A percentile compares a stretch with the other conserved stretches of the same genome.
Evolutionary conservation across 2,113 vertebrate genomes (phyloP).

Genomic region (Hassar affinis): DNA sequence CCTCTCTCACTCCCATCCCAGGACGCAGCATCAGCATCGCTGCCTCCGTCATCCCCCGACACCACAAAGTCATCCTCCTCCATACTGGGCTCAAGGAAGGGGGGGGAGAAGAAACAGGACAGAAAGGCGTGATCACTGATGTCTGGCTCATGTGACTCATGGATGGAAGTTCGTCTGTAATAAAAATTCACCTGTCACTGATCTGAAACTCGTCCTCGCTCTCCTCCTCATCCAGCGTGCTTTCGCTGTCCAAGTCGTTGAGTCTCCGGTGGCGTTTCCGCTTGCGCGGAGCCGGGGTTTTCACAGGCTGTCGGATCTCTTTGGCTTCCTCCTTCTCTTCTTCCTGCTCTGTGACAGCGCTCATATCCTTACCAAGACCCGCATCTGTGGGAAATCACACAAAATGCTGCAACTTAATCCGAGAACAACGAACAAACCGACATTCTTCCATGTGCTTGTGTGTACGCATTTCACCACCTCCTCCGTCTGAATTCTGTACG

Average conservation of each 20-base stretch:
- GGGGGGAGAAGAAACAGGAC: background rate
- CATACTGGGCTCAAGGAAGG: conserved; percentile 68
- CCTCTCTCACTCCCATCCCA: conserved; percentile 81
- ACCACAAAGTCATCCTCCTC: conserved; percentile 87
- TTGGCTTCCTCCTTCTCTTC: conserved; percentile 82
- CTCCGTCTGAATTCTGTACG: conserved; percentile 83
- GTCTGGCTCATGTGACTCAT: background rate
- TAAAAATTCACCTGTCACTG: conserved; percentile 84
- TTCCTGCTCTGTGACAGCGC: conserved; percentile 79
- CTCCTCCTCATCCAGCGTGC: conserved; percentile 87
- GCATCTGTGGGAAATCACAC: conserved; percentile 61
- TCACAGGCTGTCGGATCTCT: conserved; percentile 80
- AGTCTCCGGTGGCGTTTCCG: conserved; percentile 88
- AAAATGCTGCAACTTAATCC: background rate
- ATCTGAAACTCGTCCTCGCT: conserved; percentile 96
- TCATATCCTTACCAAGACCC: conserved; percentile 79
- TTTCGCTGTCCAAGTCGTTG: conserved; percentile 94
- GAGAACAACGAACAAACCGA: background rate
- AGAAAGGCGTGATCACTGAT: background rate
- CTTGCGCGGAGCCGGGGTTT: conserved; percentile 68
- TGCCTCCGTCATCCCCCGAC: conserved; percentile 85
- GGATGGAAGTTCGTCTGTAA: background rate
- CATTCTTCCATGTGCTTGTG: background rate
- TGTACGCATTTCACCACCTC: conserved; percentile 69
- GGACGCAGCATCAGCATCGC: conserved; percentile 76